These are phyloP conservation scores for Rhorus exstirpatorius DNA, from an alignment of 2,888 invertebrate species.

Conservation along the genomic window DNA sequence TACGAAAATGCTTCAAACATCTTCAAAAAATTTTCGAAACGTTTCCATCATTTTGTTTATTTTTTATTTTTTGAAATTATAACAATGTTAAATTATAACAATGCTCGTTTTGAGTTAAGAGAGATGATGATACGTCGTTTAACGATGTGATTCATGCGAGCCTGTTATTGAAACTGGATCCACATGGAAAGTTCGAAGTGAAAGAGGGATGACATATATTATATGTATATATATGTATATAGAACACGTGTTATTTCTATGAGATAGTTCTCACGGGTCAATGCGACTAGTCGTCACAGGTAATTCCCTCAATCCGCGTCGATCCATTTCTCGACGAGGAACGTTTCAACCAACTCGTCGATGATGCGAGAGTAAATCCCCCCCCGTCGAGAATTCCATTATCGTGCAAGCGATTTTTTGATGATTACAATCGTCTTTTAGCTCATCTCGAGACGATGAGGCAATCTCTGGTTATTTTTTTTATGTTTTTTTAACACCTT, in stretches of 20 bases:
- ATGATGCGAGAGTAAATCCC: conserved; percentile 54
- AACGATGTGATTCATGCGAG: conserved; percentile 75
- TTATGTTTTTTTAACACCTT: background rate
- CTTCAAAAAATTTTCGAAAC: no score
- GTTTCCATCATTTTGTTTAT: no score
- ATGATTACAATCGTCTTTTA: conserved; percentile 29
- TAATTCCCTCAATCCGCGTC: conserved; percentile 60
- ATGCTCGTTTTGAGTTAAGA: no score
- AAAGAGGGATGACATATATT: conserved; percentile 40
- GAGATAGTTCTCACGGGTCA: conserved; percentile 81
- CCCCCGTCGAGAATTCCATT: conserved; percentile 85
- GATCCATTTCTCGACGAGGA: conserved; percentile 64
- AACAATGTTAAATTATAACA: no score
- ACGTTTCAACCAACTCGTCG: conserved; percentile 77
- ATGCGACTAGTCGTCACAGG: conserved; percentile 46
- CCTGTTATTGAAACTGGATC: conserved; percentile 15
- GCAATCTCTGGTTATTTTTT: conserved; percentile 21
- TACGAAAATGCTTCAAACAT: no score
- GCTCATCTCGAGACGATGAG: background rate
- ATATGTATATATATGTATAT: background rate
- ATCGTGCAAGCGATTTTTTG: conserved; percentile 81
- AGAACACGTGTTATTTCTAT: conserved; percentile 80
- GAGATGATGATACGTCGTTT: conserved; percentile 19
- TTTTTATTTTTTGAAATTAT: no score
- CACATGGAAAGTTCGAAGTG: conserved; percentile 15